phyloP scores from a whole-genome alignment of 1,140 invertebrate genomes.

The Campoletis sonorensis region DNA sequence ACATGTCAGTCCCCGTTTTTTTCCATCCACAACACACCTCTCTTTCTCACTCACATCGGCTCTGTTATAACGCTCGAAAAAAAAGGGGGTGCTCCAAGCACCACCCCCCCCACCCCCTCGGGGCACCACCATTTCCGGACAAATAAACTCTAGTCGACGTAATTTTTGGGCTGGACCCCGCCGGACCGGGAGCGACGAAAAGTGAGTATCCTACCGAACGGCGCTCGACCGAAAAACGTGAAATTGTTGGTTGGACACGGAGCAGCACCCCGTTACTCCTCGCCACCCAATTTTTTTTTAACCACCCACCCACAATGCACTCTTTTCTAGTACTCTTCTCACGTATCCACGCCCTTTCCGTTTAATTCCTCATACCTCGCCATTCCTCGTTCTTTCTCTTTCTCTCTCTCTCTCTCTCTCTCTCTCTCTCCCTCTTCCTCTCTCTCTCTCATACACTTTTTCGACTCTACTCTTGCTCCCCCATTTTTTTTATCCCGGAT shows the following conservation, averaged over 20 bases:
- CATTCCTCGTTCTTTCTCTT: background rate
- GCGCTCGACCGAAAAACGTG: conserved; percentile 55
- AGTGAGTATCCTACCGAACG: conserved; percentile 63
- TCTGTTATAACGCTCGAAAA: conserved; percentile 51
- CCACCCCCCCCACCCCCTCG: conserved; percentile 66
- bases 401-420: background rate
- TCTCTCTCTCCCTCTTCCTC: background rate
- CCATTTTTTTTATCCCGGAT: conserved; percentile 13
- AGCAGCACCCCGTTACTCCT: conserved; percentile 38
- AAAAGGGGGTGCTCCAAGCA: conserved; percentile 59
- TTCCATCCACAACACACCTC: conserved; percentile 63
- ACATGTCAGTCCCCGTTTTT: conserved; percentile 69
- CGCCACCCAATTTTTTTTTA: conserved; percentile 12
- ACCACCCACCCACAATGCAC: conserved; percentile 45
- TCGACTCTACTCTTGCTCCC: background rate
- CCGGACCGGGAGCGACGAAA: conserved; percentile 71
- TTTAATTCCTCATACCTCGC: conserved; percentile 36
- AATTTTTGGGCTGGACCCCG: conserved; percentile 73
- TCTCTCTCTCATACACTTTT: background rate
- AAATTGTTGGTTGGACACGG: conserved; percentile 55
- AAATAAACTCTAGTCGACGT: conserved; percentile 78
- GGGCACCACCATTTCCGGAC: conserved; percentile 76
- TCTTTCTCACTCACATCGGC: conserved; percentile 64
- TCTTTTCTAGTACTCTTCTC: conserved; percentile 56
- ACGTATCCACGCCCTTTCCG: conserved; percentile 47